Percentiles rank a stretch among this genome's conserved stretches.
Conservation (phyloP, 2,113 vertebrate species). For the Ageneiosus marmoratus region DNA sequence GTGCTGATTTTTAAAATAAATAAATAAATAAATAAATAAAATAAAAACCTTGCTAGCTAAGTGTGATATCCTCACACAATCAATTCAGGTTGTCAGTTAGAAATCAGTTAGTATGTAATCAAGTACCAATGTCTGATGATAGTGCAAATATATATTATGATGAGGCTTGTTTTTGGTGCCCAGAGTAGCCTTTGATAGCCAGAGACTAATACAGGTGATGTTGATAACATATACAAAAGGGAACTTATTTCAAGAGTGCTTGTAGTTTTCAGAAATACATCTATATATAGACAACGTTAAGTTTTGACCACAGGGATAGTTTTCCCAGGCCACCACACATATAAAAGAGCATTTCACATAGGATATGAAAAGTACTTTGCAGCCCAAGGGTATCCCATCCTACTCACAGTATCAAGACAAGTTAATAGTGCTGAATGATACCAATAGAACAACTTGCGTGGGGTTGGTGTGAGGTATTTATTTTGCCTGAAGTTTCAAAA, state of each 20-base stretch:
- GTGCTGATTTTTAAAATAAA: neutral
- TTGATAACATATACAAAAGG: neutral
- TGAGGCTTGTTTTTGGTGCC: neutral
- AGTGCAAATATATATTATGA: too few relatives aligned
- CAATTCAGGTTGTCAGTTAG: too few relatives aligned
- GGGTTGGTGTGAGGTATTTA: constrained; percentile 34
- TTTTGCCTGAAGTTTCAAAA: constrained; percentile 41
- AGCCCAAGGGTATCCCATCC: constrained; percentile 25
- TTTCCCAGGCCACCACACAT: neutral
- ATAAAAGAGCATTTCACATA: neutral
- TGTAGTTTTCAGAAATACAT: neutral
- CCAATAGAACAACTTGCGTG: constrained; percentile 32
- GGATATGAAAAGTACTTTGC: neutral
- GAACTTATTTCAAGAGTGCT: neutral
- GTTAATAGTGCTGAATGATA: constrained; percentile 20
- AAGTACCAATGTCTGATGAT: too few relatives aligned
- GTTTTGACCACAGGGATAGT: neutral
- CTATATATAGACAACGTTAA: neutral
- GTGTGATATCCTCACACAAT: neutral
- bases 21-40: too few relatives aligned
- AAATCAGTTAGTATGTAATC: too few relatives aligned
- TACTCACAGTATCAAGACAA: constrained; percentile 14
- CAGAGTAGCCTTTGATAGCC: neutral
- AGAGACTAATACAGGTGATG: neutral
- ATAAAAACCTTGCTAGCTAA: neutral